Base-by-base conservation (phyloP, 2,888 invertebrate species). In the Cephus sareptanus region DNA sequence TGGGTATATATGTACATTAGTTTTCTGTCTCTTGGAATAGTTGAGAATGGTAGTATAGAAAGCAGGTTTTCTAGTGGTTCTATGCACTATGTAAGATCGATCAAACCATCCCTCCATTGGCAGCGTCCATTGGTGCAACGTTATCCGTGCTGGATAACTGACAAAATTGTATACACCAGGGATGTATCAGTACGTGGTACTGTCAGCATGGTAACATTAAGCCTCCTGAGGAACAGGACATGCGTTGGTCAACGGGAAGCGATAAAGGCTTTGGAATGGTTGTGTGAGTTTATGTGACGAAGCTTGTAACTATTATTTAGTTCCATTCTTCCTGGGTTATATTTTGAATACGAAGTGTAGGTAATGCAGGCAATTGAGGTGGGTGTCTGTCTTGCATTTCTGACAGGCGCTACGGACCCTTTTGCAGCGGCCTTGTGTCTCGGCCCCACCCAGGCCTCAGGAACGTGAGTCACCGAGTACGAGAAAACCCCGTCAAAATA, bases 401-500 rank as follows among this genome's bases (percentile, higher is more conserved):
- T 56, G 56, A 56, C 56, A 23, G 56, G 56, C 56, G 56, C 56
- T 56, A 56, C 56, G 56, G 56, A 56, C 56, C 56, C 56, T 56
- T 56, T 56, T 71, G 33, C 71, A 34, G 33, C 12, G 71, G 31
- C 71, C 71, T 71, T 71, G 33, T 34, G 11, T 3, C 71, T 31
- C 71, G 71, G 71, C 71, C 71, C 71, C 71, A 34, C 71, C 71
- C 71, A 71, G 71, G 31, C 71, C 31, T 33, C 71, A 33, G 71
- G 15, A 71, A 71, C 71, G 71, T 71, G 71, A 71, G 31, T 71
- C 71, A 71, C 71, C 31, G 31, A 23, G 33, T 23, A 31, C 71
- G 13, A 34, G 33, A 34, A 34, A 71, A 71, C 74, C 79, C 77
- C 75, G 73, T 79, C 79, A 79, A 80, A 80, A 79, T 79, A 80